phyloP scores from a whole-genome alignment of 2,888 invertebrate genomes.

The Orthosia gothica region DNA sequence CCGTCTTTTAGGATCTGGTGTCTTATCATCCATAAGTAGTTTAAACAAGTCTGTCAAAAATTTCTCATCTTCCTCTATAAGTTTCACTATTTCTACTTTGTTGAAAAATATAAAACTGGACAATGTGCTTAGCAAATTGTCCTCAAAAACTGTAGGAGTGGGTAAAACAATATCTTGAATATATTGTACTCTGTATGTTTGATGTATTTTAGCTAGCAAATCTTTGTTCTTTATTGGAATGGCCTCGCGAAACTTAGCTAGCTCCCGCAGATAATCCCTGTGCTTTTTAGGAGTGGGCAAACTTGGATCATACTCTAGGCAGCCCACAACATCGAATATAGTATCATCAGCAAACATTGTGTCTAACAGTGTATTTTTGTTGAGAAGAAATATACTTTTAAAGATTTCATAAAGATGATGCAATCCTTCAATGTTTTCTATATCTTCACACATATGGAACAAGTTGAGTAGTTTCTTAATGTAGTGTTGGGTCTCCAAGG shows the following conservation, averaged over 20 bases:
- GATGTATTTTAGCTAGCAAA: conserved; percentile 99
- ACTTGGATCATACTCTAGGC: conserved; percentile 99
- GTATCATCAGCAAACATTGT: conserved; percentile 99
- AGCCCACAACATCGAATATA: conserved; percentile 99
- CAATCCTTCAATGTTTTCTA: conserved; percentile 98
- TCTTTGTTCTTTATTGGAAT: conserved; percentile 99
- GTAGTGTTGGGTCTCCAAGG: conserved; percentile 98
- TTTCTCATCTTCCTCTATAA: conserved; percentile 99
- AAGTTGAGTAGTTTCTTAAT: conserved; percentile 98
- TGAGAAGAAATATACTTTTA: conserved; percentile 99
- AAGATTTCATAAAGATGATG: conserved; percentile 99
- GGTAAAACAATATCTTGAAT: conserved; percentile 99
- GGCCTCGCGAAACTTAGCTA: conserved; percentile 98
- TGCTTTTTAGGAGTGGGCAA: conserved; percentile 97
- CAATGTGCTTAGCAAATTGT: conserved; percentile 99
- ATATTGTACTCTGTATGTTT: conserved; percentile 99
- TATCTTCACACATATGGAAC: conserved; percentile 99
- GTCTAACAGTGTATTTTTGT: conserved; percentile 99
- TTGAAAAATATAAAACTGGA: conserved; percentile 99
- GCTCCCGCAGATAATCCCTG: conserved; percentile 98
- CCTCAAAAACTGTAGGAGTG: conserved; percentile 99
- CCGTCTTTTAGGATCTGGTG: conserved; percentile 96
- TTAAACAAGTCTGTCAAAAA: conserved; percentile 98
- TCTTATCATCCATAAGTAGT: conserved; percentile 97
- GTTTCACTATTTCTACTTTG: conserved; percentile 99